A percentile compares a stretch with the other conserved stretches of the same genome.
Conservation (phyloP, 1,140 invertebrate genomes). For the Microplitis demolitor region DNA sequence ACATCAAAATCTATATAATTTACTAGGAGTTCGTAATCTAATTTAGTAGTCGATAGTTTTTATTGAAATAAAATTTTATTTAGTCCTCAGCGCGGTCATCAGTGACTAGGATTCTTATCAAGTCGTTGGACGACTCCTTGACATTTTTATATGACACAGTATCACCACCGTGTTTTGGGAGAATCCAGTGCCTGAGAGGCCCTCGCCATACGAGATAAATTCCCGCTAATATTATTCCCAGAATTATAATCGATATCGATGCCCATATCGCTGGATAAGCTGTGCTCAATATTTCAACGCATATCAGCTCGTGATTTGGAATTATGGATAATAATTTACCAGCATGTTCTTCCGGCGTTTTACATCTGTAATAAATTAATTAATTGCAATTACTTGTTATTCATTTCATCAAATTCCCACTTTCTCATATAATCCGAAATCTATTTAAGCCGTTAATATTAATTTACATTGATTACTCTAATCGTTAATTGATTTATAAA, state of each 20-base stretch:
- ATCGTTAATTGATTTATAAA: too few species aligned
- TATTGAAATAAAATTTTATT: slow-evolving; percentile 3
- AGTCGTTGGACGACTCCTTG: slow-evolving; percentile 53
- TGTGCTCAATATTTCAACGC: slow-evolving; percentile 34
- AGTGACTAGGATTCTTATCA: slow-evolving; percentile 53
- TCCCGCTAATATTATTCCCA: slow-evolving; percentile 32
- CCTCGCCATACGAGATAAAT: slow-evolving; percentile 45
- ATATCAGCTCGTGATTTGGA: slow-evolving; percentile 46
- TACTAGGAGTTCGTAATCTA: too few species aligned
- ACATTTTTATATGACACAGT: slow-evolving; percentile 57
- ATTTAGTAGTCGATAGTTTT: too few species aligned
- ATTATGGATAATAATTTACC: slow-evolving; percentile 43
- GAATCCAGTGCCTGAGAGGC: slow-evolving; percentile 45
- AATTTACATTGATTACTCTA: too few species aligned
- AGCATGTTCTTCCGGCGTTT: slow-evolving; percentile 35
- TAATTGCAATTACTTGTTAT: too few species aligned
- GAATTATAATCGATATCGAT: slow-evolving; percentile 40
- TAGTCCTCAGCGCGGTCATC: slow-evolving; percentile 49
- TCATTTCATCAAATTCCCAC: too few species aligned
- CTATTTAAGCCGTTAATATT: too few species aligned
- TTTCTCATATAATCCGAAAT: too few species aligned
- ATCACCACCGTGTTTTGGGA: slow-evolving; percentile 44
- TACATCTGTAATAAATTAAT: slow-evolving; percentile 44
- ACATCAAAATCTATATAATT: too few species aligned
- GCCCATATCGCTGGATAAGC: slow-evolving; percentile 46